Base-by-base conservation (phyloP, 2,113 vertebrate genomes). In the Amia ocellicauda region DNA sequence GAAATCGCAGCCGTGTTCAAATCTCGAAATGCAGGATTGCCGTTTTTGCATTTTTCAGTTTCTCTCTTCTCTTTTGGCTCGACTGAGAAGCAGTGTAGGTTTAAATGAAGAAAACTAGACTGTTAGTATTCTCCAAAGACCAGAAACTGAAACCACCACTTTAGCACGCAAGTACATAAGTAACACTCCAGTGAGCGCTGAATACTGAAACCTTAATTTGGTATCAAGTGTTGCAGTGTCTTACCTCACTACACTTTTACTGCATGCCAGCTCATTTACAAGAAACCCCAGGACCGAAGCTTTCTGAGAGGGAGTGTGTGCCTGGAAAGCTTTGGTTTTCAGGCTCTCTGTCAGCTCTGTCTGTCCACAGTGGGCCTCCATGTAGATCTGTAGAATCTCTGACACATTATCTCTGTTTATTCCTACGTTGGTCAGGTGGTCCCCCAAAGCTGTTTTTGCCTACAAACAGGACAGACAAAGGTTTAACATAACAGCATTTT, bases 311-410 rank as follows among this genome's bases (percentile, higher is more conserved):
- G 95, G 95, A 3, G 85, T 86, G 68, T 96, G 96, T 7, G 96
- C 94, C 83, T 94, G 93, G 74, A 98, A 98, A 56, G 92, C 90
- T 80, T 92, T 97, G 26, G 94, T 98, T 80, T 89, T 94, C 69
- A 98, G 86, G 74, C 96, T 98, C 73, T 90, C 83, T 0, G 90
- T 89, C 70, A 89, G 81, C 31, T 91, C 90, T 0, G 92, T 91
- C 67, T 93, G 89, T 58, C 92, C 93, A 79, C 88, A 91, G 42
- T 95, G 92, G 28, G 85, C 87, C 66, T 94, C 91, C 96, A 98
- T 93, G 83, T 93, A 94, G 70, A 98, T 92, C 75, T 94, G 94
- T 76, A 98, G 88, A 75, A 96, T 90, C 89, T 98, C 96, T 0
- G 95, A 98, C 55, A 94, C 94, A 16, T 95, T 98, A 80, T 96